Evolutionary conservation across 2,797 vertebrate species (phyloP).

Genomic region (Paguma larvata): DNA sequence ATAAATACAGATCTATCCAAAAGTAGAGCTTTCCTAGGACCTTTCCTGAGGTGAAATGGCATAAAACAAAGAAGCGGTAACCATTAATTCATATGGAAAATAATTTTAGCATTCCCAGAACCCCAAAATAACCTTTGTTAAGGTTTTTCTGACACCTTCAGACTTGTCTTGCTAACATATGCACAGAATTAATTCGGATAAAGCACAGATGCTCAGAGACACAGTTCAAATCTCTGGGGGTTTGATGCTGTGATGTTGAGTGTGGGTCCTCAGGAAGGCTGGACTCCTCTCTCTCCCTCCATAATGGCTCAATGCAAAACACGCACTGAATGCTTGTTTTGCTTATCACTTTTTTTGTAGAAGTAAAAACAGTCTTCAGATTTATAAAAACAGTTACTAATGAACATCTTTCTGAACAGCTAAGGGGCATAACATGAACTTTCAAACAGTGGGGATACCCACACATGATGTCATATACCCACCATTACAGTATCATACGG

Average conservation of each 20-base stretch:
- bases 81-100: not conserved
- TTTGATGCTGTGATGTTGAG: not conserved
- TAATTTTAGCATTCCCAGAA: not conserved
- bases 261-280: not conserved
- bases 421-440: not conserved
- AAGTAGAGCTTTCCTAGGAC: not conserved
- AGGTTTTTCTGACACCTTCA: not conserved
- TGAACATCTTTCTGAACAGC: not conserved
- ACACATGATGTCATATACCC: not conserved
- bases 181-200: not conserved
- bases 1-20: not conserved
- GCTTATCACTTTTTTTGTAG: not conserved
- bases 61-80: not conserved
- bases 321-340: not conserved
- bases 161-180: not conserved
- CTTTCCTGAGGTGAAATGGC: not conserved
- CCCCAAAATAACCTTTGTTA: not conserved
- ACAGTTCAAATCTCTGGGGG: fast-evolving
- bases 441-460: not conserved
- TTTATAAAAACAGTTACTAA: not conserved
- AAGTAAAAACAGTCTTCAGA: not conserved
- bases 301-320: not conserved
- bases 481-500: not conserved
- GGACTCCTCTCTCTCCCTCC: too few relatives aligned
- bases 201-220: not conserved